Evolutionary conservation across 2,888 invertebrate genomes (phyloP), one percentile per base, ranked within the genome.

Genomic region (Agrotis segetum): DNA sequence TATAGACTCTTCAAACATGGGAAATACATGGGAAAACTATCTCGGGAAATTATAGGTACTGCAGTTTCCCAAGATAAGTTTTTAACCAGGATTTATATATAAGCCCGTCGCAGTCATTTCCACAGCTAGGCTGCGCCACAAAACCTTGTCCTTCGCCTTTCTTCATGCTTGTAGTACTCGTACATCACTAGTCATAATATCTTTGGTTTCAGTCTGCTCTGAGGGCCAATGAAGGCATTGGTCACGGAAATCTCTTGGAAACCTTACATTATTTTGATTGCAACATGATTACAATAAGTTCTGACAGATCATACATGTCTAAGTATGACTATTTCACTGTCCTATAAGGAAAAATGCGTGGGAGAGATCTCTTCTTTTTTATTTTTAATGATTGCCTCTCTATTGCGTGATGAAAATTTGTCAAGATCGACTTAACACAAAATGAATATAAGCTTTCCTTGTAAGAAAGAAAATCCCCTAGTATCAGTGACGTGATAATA

Each of bases 371-470:
- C 19, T 24, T 49, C 17, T 24, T n/a, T n/a, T 50, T 60, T 59
- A 4, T 53, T 59, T 63, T 50, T 66, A 24, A 19, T 62, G 66
- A 60, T 68, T 75, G 44, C 40, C 40, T 63, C 69, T 61, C 58
- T 47, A 47, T 66, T 53, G 58, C 53, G 52, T 67, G 67, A 47
- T 49, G 9, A 19, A n/a, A 70, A 76, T 81, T 66, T 44, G 50
- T 81, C 76, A 81, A 72, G 50, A 67, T 78, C 66, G 56, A 59
- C 56, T 74, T 63, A 60, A 11, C 13, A 16, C 40, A 13, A 60
- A 52, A 49, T 34, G 11, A 11, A n/a, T 29, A 2, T 81, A 81
- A 81, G 75, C 71, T 70, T 66, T 44, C 81, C 81, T 60, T 70
- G 29, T 72, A 47, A 17, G 46, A 66, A 49, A 65, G 44, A 67